A percentile compares a stretch with the other conserved stretches of the same genome.
Conservation (phyloP, 2,797 vertebrate genomes). For the Myripristis jacobus region DNA sequence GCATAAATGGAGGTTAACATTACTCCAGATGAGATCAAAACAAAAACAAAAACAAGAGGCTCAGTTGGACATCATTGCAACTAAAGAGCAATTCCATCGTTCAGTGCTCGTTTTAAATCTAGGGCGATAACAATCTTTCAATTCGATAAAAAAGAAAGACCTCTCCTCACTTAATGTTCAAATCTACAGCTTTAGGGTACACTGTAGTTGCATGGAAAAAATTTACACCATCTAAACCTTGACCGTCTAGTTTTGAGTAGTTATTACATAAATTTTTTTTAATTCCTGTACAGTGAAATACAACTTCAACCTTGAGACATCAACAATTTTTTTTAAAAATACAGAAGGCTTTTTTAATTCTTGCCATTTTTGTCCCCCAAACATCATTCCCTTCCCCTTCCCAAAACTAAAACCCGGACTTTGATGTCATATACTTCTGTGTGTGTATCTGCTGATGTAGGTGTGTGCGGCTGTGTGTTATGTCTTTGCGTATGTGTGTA, state of each 20-base stretch:
- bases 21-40: neutral
- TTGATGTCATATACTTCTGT: slow-evolving; percentile 82
- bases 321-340: slow-evolving; percentile 86
- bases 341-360: slow-evolving; percentile 88
- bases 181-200: slow-evolving; percentile 83
- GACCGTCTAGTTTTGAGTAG: slow-evolving; percentile 89
- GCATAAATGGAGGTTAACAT: slow-evolving; percentile 40
- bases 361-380: slow-evolving; percentile 82
- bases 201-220: slow-evolving; percentile 82
- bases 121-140: slow-evolving; percentile 61
- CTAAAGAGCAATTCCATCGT: slow-evolving; percentile 47
- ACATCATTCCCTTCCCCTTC: slow-evolving; percentile 70
- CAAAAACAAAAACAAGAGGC: slow-evolving; percentile 25
- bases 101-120: slow-evolving; percentile 50
- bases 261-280: slow-evolving; percentile 81
- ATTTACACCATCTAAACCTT: slow-evolving; percentile 93
- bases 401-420: slow-evolving; percentile 83
- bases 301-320: slow-evolving; percentile 82
- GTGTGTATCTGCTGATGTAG: slow-evolving; percentile 60
- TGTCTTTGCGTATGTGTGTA: slow-evolving; percentile 44
- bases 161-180: slow-evolving; percentile 56
- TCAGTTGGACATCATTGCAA: slow-evolving; percentile 53
- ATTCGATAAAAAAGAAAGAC: slow-evolving; percentile 49
- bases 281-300: slow-evolving; percentile 88
- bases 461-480: slow-evolving; percentile 35